Evolutionary conservation across 2,797 vertebrate genomes (phyloP), one percentile per base, ranked within the genome.

Genomic region (Cryptoblepharus egeriae): DNA sequence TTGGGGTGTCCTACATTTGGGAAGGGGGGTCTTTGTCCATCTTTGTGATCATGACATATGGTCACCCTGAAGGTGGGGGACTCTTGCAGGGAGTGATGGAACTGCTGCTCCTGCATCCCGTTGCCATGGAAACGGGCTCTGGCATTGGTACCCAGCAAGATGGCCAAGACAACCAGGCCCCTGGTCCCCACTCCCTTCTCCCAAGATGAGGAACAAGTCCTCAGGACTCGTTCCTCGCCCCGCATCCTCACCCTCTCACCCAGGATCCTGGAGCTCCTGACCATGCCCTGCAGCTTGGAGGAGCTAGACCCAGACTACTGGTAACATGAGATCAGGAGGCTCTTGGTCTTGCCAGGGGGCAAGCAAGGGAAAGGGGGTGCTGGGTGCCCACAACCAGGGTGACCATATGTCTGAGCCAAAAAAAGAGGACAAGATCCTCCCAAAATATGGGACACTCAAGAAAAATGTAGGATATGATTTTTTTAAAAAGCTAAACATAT

Each of bases 91-190:
- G 78, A 70, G 45, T 61, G 30, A 5, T 42, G 65, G 42, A 24
- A 42, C 26, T 4, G 2, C 15, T 3, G 4, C 28, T n/a, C 6
- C 39, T 35, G 6, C 22, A 63, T 18, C 35, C 39, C 10, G 90
- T 87, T 88, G 49, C 74, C 70, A 82, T 89, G 82, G 92, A 3
- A 60, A 49, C 73, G 37, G 67, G 63, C 75, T 30, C 11, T 15
- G n/a, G 18, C 28, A 10, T 57, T 52, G n/a, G 42, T 68, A 26
- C 13, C 18, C 4, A 22, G 28, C 28, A 42, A 64, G 57, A 80
- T 86, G 77, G 61, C 82, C 49, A 42, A 15, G 28, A 52, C 63
- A 13, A 2, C 22, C 7, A 30, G 42, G 24, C 13, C 42, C 32
- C 2, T 5, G 32, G 3, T n/a, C n/a, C n/a, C 52, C 13, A 57